Base-by-base conservation (phyloP, 2,113 vertebrate genomes). In the Pogonocichla stellata region DNA sequence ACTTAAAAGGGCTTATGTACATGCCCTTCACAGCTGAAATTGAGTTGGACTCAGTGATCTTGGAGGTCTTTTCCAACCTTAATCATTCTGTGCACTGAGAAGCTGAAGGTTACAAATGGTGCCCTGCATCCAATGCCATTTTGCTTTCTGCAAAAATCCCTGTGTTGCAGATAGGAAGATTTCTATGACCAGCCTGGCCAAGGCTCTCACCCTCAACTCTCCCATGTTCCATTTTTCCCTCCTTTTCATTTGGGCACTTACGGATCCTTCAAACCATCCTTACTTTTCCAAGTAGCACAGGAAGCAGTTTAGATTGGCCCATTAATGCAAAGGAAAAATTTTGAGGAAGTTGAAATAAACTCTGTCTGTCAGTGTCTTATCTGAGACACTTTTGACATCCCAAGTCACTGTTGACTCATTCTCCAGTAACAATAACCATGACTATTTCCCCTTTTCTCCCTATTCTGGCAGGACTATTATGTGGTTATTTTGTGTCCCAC, bases 401-500 rank as follows among this genome's bases (percentile, higher is more conserved):
- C 28, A 61, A 83, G 16, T 84, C 36, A 70, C 45, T 64, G 18
- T 15, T 75, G 36, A 60, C 54, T 69, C n/a, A 36, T 87, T 67
- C 22, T 81, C 16, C 53, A 78, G 16, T 57, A 86, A 31, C 14
- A 81, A 56, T 60, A 84, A 64, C 64, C 34, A 28, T 83, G 25
- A 62, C 34, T 87, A 19, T 74, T 90, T 36, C 24, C 16, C 6
- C 22, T 86, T 90, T 67, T 38, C 11, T 12, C 40, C 12, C 87
- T 45, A 69, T 96, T 96, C 77, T 89, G 45, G 51, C 90, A 99
- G 98, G 98, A 99, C 80, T 98, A 98, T 92, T 99, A 98, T 45
- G 98, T 98, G 5, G 98, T 99, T 90, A 99, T 99, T 92, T 96
- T 99, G 48, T 99, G 98, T 88, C 98, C 98, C 28, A 98, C 98